Conservation (phyloP, 2,113 vertebrate species). For the Haliaeetus leucogaster region DNA sequence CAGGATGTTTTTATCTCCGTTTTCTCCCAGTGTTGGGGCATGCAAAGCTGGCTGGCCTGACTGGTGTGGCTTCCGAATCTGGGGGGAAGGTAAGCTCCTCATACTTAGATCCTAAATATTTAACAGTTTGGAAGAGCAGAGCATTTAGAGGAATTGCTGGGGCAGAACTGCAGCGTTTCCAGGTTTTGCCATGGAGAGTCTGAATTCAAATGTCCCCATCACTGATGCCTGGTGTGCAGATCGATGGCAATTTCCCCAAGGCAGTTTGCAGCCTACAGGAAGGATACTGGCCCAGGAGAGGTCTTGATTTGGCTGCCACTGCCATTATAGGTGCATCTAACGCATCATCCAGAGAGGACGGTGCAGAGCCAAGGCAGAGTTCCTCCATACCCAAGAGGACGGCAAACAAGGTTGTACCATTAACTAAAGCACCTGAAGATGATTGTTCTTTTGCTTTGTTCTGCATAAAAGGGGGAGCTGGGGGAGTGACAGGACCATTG, state of each 20-base stretch:
- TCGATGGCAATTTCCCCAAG: neutral
- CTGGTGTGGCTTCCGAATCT: neutral
- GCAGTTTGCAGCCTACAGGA: neutral
- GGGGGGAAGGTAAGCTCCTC: neutral
- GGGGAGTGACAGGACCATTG: neutral
- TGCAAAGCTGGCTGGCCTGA: conserved; percentile 11
- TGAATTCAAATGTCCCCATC: neutral
- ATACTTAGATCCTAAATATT: neutral
- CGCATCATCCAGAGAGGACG: neutral
- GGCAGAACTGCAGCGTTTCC: neutral
- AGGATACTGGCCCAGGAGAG: neutral
- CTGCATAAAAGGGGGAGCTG: neutral
- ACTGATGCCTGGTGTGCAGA: neutral
- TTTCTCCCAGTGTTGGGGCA: conserved; percentile 5
- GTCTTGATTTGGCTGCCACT: neutral
- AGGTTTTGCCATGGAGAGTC: neutral
- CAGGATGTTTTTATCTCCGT: conserved; percentile 59
- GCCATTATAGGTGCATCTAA: neutral
- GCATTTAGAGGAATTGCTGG: neutral
- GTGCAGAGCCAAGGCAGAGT: neutral
- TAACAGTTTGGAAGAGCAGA: neutral
- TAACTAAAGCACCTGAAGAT: neutral
- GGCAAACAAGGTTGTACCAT: neutral
- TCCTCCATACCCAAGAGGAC: neutral
- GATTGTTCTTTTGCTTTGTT: neutral